Percentiles rank a stretch among this genome's conserved stretches.
Conservation (phyloP, 1,140 invertebrate genomes). For the Microvelia longipes region DNA sequence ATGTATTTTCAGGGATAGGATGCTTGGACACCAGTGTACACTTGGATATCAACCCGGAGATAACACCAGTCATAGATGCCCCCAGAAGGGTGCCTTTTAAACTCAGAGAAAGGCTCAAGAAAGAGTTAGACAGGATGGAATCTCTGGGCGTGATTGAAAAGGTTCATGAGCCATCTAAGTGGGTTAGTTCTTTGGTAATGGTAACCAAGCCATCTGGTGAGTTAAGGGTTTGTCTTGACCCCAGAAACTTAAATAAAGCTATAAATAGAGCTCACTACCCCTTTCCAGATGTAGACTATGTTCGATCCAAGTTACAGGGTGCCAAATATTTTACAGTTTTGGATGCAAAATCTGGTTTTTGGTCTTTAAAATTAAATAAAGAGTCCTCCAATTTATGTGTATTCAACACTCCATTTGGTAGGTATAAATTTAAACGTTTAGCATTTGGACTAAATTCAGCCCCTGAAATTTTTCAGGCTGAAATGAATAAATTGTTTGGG, state of each 20-base stretch:
- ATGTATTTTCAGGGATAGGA: background rate
- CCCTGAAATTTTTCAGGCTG: background rate
- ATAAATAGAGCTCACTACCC: background rate
- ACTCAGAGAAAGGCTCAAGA: background rate
- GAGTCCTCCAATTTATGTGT: background rate
- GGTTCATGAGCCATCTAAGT: background rate
- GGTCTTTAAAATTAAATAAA: background rate
- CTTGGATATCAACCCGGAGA: background rate
- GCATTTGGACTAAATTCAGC: background rate
- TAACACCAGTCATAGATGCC: background rate
- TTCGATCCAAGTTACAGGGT: background rate
- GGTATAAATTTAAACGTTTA: background rate
- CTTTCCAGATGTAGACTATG: background rate
- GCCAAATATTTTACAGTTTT: background rate
- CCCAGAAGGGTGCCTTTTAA: background rate
- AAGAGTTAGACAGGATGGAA: background rate
- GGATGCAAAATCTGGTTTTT: background rate
- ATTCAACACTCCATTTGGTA: background rate
- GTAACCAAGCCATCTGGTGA: background rate
- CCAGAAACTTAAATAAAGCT: background rate
- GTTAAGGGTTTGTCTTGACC: background rate
- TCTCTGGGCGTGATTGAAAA: background rate
- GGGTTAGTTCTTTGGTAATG: background rate
- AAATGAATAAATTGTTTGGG: background rate
- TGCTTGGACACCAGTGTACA: background rate